Percentiles rank a stretch among this genome's conserved stretches.
phyloP scores from a whole-genome alignment of 2,888 invertebrate species.

The Volucella inanis region DNA sequence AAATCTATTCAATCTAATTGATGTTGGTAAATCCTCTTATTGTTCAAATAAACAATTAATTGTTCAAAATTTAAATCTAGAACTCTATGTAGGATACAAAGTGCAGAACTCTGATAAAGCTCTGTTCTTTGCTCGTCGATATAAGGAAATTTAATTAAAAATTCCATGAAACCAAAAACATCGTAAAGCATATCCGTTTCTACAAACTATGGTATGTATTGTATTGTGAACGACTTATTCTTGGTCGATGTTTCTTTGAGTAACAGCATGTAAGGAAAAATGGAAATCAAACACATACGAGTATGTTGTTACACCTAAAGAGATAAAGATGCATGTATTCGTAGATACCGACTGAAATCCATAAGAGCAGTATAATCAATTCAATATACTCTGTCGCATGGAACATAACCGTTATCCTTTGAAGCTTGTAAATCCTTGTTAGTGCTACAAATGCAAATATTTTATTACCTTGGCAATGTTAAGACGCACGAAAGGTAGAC shows the following conservation, averaged over 20 bases:
- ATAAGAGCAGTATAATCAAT: background rate
- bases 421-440: constrained; percentile 30
- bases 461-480: constrained; percentile 43
- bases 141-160: constrained; percentile 47
- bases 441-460: constrained; percentile 53
- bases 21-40: too few species aligned
- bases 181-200: background rate
- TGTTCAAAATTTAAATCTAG: too few species aligned
- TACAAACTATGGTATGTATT: too few species aligned
- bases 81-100: background rate
- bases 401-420: constrained; percentile 30
- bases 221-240: too few species aligned
- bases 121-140: constrained; percentile 7
- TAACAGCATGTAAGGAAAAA: background rate
- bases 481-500: constrained; percentile 17
- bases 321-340: background rate
- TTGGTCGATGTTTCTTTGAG: background rate
- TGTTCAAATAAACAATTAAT: too few species aligned
- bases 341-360: background rate
- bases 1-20: too few species aligned
- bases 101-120: background rate
- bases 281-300: background rate
- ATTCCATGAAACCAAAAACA: constrained; percentile 29
- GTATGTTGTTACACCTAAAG: background rate
- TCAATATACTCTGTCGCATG: constrained; percentile 28